Evolutionary conservation across 2,113 vertebrate species (phyloP), one percentile per base, ranked within the genome.

Genomic region (Indri indri): DNA sequence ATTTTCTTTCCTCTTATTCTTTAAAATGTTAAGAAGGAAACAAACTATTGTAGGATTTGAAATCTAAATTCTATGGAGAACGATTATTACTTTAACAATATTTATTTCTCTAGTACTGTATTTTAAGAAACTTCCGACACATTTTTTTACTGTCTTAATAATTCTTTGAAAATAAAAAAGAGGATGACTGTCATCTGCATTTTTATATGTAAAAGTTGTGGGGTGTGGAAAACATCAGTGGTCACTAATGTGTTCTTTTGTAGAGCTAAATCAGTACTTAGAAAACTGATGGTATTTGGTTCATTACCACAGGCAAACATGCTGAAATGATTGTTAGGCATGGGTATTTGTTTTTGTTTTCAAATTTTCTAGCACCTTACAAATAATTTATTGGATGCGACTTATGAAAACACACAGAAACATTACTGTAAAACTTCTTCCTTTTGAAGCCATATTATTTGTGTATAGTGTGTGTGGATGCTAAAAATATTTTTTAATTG

Each of bases 401-500:
- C 47, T 84, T 89, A 90, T 2, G 22, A 91, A 94, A 96, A 92
- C 65, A 92, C 88, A 70, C 22, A 93, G 57, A 81, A 88, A 40
- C 45, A 91, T 94, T 91, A 94, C 83, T 89, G 74, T 85, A 76
- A 91, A 95, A 95, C 97, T 93, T 85, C 42, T 65, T 88, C 95
- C 45, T 84, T 85, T 86, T 90, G 88, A 96, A 97, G 70, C 54
- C 83, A 23, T 83, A 32, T 89, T 80, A 70, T 87, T 93, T 92
- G 63, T 68, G 22, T 84, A 34, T 23, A 70, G 61, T 40, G 61
- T 90, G 90, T 90, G 20, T 84, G 76, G 59, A 97, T 91, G 88
- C 91, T 97, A 97, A 97, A 97, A 96, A 77, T 97, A 92, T 32
- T 54, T 93, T 91, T 79, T 91, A 91, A 91, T 97, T 94, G 71